Conservation (phyloP, 1,140 invertebrate genomes). For the Saccostrea glomerata region DNA sequence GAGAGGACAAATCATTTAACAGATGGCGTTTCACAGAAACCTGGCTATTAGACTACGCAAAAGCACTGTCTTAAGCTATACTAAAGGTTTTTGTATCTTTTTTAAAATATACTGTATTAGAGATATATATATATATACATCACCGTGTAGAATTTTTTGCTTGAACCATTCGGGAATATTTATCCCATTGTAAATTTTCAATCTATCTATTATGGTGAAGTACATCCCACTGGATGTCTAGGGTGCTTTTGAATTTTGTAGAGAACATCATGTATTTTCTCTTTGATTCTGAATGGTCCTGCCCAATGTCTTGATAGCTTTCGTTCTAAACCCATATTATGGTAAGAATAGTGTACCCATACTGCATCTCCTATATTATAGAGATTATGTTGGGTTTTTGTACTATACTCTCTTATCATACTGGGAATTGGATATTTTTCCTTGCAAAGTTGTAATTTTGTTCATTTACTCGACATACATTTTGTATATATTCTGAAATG, state of each 20-base stretch:
- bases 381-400: neutral
- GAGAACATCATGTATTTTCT: slow-evolving; percentile 29
- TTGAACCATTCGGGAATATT: neutral
- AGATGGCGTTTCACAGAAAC: no score
- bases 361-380: slow-evolving; percentile 15
- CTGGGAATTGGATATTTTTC: no score
- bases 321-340: neutral
- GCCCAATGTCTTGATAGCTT: slow-evolving; percentile 25
- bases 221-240: slow-evolving; percentile 22
- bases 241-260: slow-evolving; percentile 37
- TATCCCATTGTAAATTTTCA: slow-evolving; percentile 25
- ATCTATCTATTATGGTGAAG: slow-evolving; percentile 41
- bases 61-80: no score
- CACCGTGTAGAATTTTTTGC: neutral
- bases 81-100: no score
- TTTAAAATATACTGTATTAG: neutral
- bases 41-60: no score
- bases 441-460: no score
- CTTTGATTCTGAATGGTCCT: slow-evolving; percentile 18
- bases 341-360: slow-evolving; percentile 4
- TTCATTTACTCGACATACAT: no score
- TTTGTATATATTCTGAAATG: no score
- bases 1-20: no score
- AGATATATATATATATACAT: neutral
- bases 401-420: neutral